Percentiles rank a stretch among this genome's conserved stretches.
phyloP scores from a whole-genome alignment of 2,797 vertebrate species.

The Antennarius maculatus region DNA sequence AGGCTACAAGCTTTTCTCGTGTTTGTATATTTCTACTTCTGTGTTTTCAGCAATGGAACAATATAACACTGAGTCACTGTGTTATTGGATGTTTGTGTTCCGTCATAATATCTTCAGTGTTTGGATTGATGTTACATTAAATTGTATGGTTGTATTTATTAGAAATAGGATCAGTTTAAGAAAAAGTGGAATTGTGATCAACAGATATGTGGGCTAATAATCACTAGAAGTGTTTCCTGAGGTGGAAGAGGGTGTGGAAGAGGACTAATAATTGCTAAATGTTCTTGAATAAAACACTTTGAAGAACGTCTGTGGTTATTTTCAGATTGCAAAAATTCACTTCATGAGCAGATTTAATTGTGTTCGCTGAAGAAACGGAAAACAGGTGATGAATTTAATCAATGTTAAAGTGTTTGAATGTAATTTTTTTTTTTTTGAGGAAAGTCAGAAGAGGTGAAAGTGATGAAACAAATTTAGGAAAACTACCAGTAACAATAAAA shows the following conservation, averaged over 20 bases:
- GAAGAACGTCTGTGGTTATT: neutral
- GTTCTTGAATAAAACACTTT: neutral
- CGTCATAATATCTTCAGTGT: too few relatives aligned
- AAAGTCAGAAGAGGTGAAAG: neutral
- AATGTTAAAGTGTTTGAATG: neutral
- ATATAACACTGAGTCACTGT: too few relatives aligned
- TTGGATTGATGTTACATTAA: too few relatives aligned
- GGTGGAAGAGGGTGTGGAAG: too few relatives aligned
- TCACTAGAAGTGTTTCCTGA: neutral
- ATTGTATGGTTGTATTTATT: neutral
- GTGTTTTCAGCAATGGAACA: too few relatives aligned
- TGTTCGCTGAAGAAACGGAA: neutral
- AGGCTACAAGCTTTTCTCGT: too few relatives aligned
- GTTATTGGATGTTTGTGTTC: too few relatives aligned
- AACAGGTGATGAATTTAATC: too few relatives aligned
- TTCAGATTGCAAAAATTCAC: neutral
- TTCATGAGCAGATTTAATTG: too few relatives aligned
- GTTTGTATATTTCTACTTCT: too few relatives aligned
- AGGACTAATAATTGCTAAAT: too few relatives aligned
- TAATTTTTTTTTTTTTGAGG: neutral
- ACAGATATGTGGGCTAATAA: neutral
- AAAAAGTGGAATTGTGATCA: too few relatives aligned
- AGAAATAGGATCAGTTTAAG: neutral
- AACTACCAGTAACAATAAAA: neutral
- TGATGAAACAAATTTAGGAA: neutral